phyloP scores from a whole-genome alignment of 2,113 vertebrate genomes.

The Mesitornis unicolor region DNA sequence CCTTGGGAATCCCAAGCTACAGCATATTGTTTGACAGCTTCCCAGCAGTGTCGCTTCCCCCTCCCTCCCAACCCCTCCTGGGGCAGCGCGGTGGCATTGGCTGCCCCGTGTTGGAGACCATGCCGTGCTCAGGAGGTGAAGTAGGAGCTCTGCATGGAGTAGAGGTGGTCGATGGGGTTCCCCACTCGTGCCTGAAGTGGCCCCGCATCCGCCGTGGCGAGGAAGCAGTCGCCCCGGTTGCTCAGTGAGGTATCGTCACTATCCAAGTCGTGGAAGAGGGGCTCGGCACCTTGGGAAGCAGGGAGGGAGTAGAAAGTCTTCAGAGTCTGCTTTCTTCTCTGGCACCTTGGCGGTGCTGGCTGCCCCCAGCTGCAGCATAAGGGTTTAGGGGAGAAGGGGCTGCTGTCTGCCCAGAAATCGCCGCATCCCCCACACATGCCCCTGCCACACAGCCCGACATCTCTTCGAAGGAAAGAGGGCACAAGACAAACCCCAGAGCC shows the following conservation, averaged over 20 bases:
- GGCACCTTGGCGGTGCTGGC: not conserved
- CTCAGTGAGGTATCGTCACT: conserved; percentile 84
- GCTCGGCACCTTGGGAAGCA: conserved; percentile 81
- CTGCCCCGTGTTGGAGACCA: not conserved
- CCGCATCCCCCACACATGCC: not conserved
- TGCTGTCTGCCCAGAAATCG: not conserved
- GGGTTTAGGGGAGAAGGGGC: not conserved
- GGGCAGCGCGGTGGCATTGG: not conserved
- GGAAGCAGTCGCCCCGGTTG: conserved; percentile 84
- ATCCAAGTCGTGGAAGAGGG: conserved; percentile 84
- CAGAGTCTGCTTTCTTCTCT: not conserved
- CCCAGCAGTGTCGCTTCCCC: conserved; percentile 12
- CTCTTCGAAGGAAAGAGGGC: not conserved
- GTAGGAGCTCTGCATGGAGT: conserved; percentile 98
- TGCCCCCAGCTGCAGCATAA: not conserved
- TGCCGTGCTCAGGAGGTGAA: conserved; percentile 86
- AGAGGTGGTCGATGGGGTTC: conserved; percentile 94
- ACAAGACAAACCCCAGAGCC: not conserved
- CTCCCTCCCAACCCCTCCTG: conserved; percentile 19
- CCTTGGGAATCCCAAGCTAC: conserved; percentile 73
- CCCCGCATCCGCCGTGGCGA: conserved; percentile 79
- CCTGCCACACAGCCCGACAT: not conserved
- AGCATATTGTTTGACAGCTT: conserved; percentile 39
- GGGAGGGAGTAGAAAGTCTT: not conserved
- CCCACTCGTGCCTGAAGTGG: conserved; percentile 80